These are phyloP conservation scores for Brachycybe producta DNA, from an alignment of 2,888 invertebrate species.

Conservation along the genomic window DNA sequence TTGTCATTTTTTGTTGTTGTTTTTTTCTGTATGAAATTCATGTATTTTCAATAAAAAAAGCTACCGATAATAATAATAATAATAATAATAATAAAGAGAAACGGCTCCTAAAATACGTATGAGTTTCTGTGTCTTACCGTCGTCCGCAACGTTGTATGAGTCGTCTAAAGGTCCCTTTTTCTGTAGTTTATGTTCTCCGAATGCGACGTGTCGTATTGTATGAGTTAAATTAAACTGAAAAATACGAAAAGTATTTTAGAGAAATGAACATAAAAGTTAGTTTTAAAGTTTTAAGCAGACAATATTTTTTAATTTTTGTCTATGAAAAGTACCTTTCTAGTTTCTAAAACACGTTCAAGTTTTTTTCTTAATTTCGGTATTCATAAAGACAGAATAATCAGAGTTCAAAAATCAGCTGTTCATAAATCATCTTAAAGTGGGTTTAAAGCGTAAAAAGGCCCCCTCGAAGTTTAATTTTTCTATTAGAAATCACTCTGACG, in stretches of 20 bases:
- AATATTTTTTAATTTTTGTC: too few species aligned
- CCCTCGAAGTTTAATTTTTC: too few species aligned
- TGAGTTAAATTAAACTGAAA: constrained; percentile 20
- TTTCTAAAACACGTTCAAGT: too few species aligned
- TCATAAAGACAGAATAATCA: too few species aligned
- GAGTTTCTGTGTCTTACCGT: constrained; percentile 13
- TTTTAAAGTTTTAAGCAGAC: background rate
- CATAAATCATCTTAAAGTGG: too few species aligned
- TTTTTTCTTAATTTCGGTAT: too few species aligned
- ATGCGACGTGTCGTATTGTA: constrained; percentile 17
- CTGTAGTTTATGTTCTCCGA: constrained; percentile 14
- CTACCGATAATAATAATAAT: background rate
- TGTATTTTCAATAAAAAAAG: too few species aligned
- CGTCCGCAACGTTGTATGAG: constrained; percentile 9
- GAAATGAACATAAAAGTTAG: background rate
- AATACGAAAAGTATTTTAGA: background rate
- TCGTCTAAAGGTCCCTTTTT: constrained; percentile 15
- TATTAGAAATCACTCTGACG: too few species aligned
- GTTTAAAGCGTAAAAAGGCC: too few species aligned
- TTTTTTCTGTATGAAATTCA: too few species aligned
- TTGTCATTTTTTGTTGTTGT: background rate
- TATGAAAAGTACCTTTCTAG: too few species aligned
- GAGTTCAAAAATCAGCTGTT: too few species aligned
- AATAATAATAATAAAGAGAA: constrained; percentile 3
- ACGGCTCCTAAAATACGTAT: background rate